Conservation (phyloP, 2,113 vertebrate species). For the Galbula dea region DNA sequence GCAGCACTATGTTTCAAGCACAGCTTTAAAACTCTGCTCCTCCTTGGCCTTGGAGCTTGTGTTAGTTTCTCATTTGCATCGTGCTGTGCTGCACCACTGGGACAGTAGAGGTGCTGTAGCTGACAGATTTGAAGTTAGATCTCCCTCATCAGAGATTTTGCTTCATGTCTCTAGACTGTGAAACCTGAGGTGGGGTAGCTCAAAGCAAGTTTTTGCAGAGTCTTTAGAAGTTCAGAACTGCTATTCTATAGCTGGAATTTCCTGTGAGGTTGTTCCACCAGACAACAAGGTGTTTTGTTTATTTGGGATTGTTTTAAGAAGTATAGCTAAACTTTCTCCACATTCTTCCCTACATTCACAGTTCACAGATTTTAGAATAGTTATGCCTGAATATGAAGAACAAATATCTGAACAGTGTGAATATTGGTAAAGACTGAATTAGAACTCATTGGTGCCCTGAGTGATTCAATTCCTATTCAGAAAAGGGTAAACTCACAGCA, state of each 20-base stretch:
- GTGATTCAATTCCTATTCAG: not conserved
- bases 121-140: not conserved
- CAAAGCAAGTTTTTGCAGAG: not conserved
- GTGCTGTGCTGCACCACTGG: fast-evolving
- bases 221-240: not conserved
- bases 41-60: not conserved
- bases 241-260: not conserved
- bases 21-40: not conserved
- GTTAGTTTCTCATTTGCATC: not conserved
- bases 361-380: not conserved
- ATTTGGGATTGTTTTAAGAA: not conserved
- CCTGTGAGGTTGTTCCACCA: not conserved
- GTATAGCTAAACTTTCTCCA: not conserved
- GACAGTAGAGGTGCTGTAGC: not conserved
- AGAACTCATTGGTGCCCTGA: not conserved
- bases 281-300: not conserved
- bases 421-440: not conserved
- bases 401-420: not conserved
- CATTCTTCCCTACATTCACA: not conserved
- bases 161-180: not conserved
- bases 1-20: not conserved
- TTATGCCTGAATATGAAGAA: not conserved
- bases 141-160: not conserved
- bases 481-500: not conserved
- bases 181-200: not conserved